These are phyloP conservation scores for Potamilus streckersoni DNA, from an alignment of 1,140 invertebrate species.

Conservation along the genomic window DNA sequence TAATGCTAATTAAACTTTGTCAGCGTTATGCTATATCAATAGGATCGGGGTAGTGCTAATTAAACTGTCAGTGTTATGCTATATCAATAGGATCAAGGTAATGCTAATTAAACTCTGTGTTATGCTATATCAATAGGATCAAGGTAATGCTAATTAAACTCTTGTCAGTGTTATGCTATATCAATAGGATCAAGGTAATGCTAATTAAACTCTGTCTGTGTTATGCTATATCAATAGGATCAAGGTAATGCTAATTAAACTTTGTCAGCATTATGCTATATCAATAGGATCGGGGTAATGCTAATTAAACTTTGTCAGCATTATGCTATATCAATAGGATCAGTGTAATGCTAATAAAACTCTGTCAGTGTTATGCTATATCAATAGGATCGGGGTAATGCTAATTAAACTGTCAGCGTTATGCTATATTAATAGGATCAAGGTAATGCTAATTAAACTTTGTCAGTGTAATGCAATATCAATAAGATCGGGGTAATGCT, in stretches of 20 bases:
- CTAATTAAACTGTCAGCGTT: background rate
- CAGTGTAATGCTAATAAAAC: conserved; percentile 73
- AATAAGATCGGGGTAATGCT: conserved; percentile 88
- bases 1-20: conserved; percentile 61
- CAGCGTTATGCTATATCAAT: conserved; percentile 74
- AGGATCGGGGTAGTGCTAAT: conserved; percentile 81
- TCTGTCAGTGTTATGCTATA: no score
- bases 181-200: conserved; percentile 90
- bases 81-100: conserved; percentile 89
- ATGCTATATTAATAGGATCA: conserved; percentile 82
- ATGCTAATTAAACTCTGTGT: conserved; percentile 28
- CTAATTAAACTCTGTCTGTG: background rate
- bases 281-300: conserved; percentile 90
- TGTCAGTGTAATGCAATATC: conserved; percentile 60
- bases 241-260: conserved; percentile 73
- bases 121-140: conserved; percentile 83
- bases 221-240: conserved; percentile 81
- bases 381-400: conserved; percentile 90
- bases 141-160: conserved; percentile 73
- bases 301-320: background rate
- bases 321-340: conserved; percentile 86
- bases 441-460: conserved; percentile 71
- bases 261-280: no score
- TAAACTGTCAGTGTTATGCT: background rate
- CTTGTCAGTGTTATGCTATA: no score